phyloP scores from a whole-genome alignment of 1,140 invertebrate genomes.

The Saxidomus purpurata region DNA sequence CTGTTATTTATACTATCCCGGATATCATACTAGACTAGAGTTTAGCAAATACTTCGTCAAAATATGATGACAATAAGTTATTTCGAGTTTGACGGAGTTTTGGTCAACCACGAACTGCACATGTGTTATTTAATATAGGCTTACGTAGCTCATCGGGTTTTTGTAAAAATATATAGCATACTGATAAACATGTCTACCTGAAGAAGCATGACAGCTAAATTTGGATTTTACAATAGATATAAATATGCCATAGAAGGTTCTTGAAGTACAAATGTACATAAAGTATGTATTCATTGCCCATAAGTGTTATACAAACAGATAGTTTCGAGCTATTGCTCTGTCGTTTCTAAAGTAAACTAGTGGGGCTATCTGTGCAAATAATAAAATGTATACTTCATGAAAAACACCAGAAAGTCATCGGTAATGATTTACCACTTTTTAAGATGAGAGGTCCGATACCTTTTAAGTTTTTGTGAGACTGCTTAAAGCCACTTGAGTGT shows the following conservation, averaged over 20 bases:
- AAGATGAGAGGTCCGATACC: too few relatives aligned
- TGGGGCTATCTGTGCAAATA: slow-evolving; percentile 9
- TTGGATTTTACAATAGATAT: slow-evolving; percentile 42
- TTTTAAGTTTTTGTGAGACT: too few relatives aligned
- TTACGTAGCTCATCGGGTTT: too few relatives aligned
- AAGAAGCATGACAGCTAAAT: neutral
- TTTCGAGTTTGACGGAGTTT: too few relatives aligned
- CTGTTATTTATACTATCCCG: too few relatives aligned
- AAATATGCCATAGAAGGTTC: slow-evolving; percentile 39
- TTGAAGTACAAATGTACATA: neutral
- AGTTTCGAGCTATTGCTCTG: neutral
- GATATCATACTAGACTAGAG: too few relatives aligned
- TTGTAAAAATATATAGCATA: neutral
- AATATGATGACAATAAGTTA: too few relatives aligned
- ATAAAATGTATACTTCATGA: neutral
- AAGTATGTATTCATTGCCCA: slow-evolving; percentile 10
- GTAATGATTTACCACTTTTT: too few relatives aligned
- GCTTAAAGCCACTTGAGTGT: too few relatives aligned
- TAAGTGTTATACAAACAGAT: slow-evolving; percentile 26
- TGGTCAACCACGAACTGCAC: too few relatives aligned
- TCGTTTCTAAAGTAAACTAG: neutral
- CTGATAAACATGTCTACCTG: neutral
- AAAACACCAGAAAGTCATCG: neutral
- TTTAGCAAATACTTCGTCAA: too few relatives aligned
- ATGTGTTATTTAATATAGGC: too few relatives aligned